phyloP scores from a whole-genome alignment of 2,888 invertebrate genomes.

The Temnothorax ravouxi region DNA sequence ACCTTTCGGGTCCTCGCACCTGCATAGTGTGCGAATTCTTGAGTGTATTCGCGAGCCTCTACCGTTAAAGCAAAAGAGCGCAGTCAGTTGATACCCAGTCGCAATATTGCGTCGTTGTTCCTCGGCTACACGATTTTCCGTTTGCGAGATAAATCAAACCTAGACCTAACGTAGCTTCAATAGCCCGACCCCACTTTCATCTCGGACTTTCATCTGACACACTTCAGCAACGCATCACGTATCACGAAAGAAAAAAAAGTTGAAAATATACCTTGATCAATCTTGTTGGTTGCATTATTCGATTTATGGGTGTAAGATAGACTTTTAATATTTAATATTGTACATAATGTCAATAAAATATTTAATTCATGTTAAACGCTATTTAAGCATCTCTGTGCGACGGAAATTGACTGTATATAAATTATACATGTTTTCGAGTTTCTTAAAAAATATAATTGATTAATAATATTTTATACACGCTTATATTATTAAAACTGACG shows the following conservation, averaged over 20 bases:
- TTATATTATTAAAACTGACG: neutral
- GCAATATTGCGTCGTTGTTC: constrained; percentile 22
- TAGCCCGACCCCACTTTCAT: constrained; percentile 43
- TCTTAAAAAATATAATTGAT: neutral
- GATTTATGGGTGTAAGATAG: neutral
- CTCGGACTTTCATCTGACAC: constrained; percentile 54
- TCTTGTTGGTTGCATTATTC: neutral
- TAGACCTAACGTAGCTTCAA: constrained; percentile 33
- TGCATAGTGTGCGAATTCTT: constrained; percentile 37
- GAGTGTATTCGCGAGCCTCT: constrained; percentile 24
- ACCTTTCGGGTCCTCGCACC: constrained; percentile 40
- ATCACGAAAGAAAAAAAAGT: constrained; percentile 1
- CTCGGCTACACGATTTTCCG: neutral
- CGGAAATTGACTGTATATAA: neutral
- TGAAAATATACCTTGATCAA: constrained; percentile 3
- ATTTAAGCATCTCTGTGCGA: neutral
- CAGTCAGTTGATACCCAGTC: constrained; percentile 35
- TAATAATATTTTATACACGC: neutral
- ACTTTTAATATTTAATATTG: neutral
- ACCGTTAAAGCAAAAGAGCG: constrained; percentile 44
- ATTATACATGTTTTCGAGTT: neutral
- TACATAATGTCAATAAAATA: neutral
- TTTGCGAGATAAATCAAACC: constrained; percentile 30
- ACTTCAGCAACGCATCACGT: constrained; percentile 18
- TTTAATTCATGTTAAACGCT: neutral